Base-by-base conservation (phyloP, 2,888 invertebrate genomes). In the Drosophila hamatofila region DNA sequence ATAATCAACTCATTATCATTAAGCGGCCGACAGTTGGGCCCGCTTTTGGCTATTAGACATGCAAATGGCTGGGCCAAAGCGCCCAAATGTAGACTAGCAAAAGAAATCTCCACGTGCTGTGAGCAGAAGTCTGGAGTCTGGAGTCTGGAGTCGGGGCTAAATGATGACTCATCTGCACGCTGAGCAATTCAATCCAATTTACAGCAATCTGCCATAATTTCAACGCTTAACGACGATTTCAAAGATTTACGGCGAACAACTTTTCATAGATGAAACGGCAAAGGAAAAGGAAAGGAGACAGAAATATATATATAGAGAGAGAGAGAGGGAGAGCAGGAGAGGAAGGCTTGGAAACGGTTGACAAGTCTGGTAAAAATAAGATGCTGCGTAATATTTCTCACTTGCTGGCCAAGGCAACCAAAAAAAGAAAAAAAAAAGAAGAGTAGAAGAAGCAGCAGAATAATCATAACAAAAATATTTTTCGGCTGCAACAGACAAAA, bases 1-100 rank as follows among this genome's bases (percentile, higher is more conserved):
- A 85, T 88, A 88, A 83, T 88, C 67, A 74, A 62, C 74, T 75
- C 80, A 88, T 88, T 86, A 88, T 86, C 88, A 83, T 83, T 88
- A 88, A 65, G 67, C 58, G 59, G 61, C 80, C 66, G 42, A 44
- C 74, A 49, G 65, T 46, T 57, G 55, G 59, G 54, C 54, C 58
- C 82, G 77, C n/a, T 8, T 60, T 52, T 44, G 74, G 77, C 56
- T 65, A 71, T 83, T 81, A 89, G 84, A 87, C 89, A 87, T 85
- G 89, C 79, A 89, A 85, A 85, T 65, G 56, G 52, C 46, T 18
- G 16, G 41, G 39, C 7, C 48, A 44, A 57, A 49, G 66, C 62
- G 88, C 86, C 74, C 62, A 60, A 73, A 78, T 70, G 78, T 83
- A 83, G 72, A 70, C 83, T 72, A 72, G 55, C 75, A 57, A 57